These are phyloP conservation scores for Enteromius argenteus DNA, from an alignment of 2,797 vertebrate species.

Conservation along the genomic window DNA sequence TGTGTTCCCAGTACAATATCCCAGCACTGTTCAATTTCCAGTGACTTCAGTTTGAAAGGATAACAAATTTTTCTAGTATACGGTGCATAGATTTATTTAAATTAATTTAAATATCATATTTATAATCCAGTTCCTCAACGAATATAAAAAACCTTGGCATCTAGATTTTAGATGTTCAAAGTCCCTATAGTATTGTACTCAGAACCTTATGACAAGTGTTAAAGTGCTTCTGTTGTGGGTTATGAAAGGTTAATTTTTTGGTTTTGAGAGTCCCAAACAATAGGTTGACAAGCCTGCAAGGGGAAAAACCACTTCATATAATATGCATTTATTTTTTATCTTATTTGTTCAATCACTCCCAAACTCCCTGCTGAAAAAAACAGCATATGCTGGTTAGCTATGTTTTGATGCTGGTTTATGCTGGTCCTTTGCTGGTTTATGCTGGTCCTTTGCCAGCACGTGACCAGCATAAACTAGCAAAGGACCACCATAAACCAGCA, in stretches of 20 bases:
- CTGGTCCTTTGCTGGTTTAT: no score
- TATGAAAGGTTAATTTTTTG: neutral
- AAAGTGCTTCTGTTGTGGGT: neutral
- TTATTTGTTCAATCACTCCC: no score
- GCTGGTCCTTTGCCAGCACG: no score
- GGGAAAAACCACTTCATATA: no score
- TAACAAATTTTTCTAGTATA: neutral
- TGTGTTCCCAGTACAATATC: neutral
- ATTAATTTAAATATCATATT: constrained; percentile 35
- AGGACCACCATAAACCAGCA: no score
- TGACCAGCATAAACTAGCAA: no score
- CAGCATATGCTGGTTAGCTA: no score
- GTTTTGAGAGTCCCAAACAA: no score
- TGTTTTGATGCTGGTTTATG: no score
- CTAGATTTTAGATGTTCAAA: constrained; percentile 7
- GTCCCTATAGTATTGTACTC: neutral
- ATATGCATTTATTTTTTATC: no score
- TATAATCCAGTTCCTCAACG: constrained; percentile 6
- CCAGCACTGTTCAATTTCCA: neutral
- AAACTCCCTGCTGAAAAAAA: no score
- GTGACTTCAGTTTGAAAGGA: neutral
- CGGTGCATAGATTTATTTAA: constrained; percentile 19
- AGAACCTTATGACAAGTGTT: neutral
- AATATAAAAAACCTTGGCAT: constrained; percentile 36
- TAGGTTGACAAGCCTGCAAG: no score